Conservation (phyloP, 1,140 invertebrate genomes). For the Manduca sexta region DNA sequence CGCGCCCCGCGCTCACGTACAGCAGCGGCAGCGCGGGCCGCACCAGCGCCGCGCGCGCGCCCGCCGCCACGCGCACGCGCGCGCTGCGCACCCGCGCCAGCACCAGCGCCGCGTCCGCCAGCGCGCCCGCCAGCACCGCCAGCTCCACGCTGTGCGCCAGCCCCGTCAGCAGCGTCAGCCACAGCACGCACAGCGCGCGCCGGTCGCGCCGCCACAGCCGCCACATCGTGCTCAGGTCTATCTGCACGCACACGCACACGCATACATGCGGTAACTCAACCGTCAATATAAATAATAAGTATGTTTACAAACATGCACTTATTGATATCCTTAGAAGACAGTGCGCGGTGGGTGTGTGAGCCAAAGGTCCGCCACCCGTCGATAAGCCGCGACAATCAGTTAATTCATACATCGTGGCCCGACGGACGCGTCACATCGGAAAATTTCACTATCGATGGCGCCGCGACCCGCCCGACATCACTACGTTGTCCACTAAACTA, state of each 20-base stretch:
- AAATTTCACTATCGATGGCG: too few relatives aligned
- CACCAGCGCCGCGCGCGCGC: constrained; percentile 30
- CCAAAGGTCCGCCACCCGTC: too few relatives aligned
- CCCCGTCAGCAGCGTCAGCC: constrained; percentile 86
- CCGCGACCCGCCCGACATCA: too few relatives aligned
- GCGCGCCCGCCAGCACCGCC: constrained; percentile 90
- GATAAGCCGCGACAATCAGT: too few relatives aligned
- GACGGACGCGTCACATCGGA: too few relatives aligned
- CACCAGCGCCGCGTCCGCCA: constrained; percentile 85
- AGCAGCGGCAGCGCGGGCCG: constrained; percentile 25
- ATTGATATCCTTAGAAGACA: background rate
- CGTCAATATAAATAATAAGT: too few relatives aligned
- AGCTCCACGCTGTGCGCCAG: constrained; percentile 87
- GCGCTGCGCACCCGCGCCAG: constrained; percentile 17
- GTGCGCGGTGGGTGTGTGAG: too few relatives aligned
- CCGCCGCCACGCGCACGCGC: constrained; percentile 27
- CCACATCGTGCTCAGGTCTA: constrained; percentile 79
- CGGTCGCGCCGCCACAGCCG: constrained; percentile 84
- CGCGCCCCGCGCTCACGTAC: constrained; percentile 31
- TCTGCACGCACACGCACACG: constrained; percentile 39
- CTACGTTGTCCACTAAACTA: too few relatives aligned
- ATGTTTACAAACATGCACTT: too few relatives aligned
- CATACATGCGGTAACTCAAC: too few relatives aligned
- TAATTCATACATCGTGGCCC: too few relatives aligned
- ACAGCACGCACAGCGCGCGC: constrained; percentile 80